Percentiles rank a stretch among this genome's conserved stretches.
Evolutionary conservation across 2,113 vertebrate species (phyloP).

Genomic region (Catagonus wagneri): DNA sequence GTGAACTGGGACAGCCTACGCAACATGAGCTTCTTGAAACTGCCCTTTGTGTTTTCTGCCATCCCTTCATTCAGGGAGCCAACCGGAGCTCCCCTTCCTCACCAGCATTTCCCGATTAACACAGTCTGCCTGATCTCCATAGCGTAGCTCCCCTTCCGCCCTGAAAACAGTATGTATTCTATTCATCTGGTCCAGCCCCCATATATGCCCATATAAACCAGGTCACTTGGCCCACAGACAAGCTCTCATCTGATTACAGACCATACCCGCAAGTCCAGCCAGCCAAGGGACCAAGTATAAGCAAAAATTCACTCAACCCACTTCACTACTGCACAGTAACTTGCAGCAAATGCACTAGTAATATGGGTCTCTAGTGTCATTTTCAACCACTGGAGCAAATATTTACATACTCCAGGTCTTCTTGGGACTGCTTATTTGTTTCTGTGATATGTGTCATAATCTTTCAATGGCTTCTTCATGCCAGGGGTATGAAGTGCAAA

Average conservation of each 20-base stretch:
- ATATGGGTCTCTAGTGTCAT: neutral
- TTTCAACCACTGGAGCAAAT: conserved; percentile 64
- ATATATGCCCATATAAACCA: conserved; percentile 44
- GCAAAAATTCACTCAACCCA: neutral
- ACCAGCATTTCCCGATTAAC: conserved; percentile 1
- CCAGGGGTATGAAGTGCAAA: conserved; percentile 52
- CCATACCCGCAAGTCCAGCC: neutral
- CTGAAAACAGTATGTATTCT: neutral
- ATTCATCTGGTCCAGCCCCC: neutral
- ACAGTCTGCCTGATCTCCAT: neutral
- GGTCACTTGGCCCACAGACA: neutral
- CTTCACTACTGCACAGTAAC: neutral
- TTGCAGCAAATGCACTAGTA: neutral
- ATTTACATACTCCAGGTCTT: conserved; percentile 64
- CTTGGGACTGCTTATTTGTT: conserved; percentile 52
- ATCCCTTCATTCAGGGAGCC: neutral
- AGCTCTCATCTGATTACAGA: neutral
- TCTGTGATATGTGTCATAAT: conserved; percentile 32
- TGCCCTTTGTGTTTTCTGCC: neutral
- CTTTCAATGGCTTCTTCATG: conserved; percentile 62
- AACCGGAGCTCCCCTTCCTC: neutral
- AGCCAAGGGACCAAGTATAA: neutral
- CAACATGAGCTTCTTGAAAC: neutral
- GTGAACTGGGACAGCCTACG: neutral
- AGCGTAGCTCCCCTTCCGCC: neutral